phyloP scores from a whole-genome alignment of 2,797 vertebrate genomes.

The Rhincodon typus region DNA sequence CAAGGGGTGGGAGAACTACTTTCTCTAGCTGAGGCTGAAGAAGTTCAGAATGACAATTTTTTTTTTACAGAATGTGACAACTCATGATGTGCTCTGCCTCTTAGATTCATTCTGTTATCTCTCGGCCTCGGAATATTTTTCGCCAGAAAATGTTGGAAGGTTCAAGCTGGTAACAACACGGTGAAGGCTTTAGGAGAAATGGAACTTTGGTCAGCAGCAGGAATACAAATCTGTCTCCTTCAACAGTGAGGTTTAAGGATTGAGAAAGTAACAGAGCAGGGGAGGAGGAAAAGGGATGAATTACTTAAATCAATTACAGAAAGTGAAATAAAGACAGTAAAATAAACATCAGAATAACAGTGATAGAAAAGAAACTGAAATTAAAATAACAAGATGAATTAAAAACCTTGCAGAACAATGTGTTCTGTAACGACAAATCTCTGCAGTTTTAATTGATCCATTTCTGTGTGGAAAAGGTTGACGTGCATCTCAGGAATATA shows the following conservation, averaged over 20 bases:
- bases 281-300: neutral
- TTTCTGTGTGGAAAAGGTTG: neutral
- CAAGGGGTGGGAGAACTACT: neutral
- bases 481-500: neutral
- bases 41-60: neutral
- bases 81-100: too few relatives aligned
- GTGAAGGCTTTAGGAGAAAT: neutral
- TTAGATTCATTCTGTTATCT: too few relatives aligned
- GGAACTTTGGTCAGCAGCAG: neutral
- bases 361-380: neutral
- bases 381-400: neutral
- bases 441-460: neutral
- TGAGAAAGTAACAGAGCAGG: neutral
- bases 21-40: neutral
- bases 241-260: neutral
- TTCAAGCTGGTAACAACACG: neutral
- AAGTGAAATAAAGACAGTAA: neutral
- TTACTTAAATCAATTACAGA: neutral
- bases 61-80: neutral
- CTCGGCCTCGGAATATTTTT: too few relatives aligned
- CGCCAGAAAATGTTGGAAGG: too few relatives aligned
- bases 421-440: neutral
- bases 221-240: neutral
- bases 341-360: neutral
- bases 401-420: neutral